Evolutionary conservation across 2,888 invertebrate species (phyloP).

Genomic region (Scaptomyza cyrtandrae): DNA sequence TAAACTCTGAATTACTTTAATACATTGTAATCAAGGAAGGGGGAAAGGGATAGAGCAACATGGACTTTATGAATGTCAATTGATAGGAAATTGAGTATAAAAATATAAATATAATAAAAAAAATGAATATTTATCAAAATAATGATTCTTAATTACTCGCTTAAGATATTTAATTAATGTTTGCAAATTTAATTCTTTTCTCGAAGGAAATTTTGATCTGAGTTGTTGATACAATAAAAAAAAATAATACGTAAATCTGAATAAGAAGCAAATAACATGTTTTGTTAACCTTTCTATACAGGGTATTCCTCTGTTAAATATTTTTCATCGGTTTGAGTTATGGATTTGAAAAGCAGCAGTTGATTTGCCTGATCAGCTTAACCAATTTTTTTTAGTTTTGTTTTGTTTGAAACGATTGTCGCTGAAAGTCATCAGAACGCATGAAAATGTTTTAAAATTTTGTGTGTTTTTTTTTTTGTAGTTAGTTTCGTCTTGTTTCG

Average conservation of each 20-base stretch:
- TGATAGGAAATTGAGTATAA: too few species aligned
- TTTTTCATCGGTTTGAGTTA: constrained; percentile 47
- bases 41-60: not conserved
- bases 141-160: too few species aligned
- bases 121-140: too few species aligned
- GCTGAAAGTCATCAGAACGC: constrained; percentile 44
- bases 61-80: too few species aligned
- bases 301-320: constrained; percentile 11
- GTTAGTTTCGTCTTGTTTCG: constrained; percentile 53
- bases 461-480: constrained; percentile 29
- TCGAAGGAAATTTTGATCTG: too few species aligned
- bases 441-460: constrained; percentile 67
- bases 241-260: too few species aligned
- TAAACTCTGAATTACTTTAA: constrained; percentile 4
- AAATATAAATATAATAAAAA: too few species aligned
- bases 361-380: constrained; percentile 42
- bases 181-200: too few species aligned
- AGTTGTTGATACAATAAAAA: too few species aligned
- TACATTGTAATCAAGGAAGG: not conserved
- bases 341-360: constrained; percentile 25
- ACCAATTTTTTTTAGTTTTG: not conserved
- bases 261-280: too few species aligned
- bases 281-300: too few species aligned
- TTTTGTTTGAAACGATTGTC: constrained; percentile 17
- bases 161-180: too few species aligned